Evolutionary conservation across 2,888 invertebrate species (phyloP).

Genomic region (Noctua fimbriata): DNA sequence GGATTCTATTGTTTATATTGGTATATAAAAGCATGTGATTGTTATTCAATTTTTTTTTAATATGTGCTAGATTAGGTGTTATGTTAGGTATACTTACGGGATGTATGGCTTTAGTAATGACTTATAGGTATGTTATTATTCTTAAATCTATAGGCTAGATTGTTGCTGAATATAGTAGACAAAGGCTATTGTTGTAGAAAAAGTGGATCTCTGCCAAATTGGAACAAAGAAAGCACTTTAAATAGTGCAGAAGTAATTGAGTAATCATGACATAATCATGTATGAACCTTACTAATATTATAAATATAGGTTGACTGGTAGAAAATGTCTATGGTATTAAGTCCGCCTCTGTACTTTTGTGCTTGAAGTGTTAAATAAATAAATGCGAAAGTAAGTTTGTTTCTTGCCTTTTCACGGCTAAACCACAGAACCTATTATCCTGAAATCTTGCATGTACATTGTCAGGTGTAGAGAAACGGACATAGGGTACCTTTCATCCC

Average conservation of each 20-base stretch:
- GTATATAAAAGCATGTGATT: constrained; percentile 16
- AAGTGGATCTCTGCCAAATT: constrained; percentile 50
- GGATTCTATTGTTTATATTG: constrained; percentile 18
- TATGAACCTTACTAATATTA: not conserved
- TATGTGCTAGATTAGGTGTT: not conserved
- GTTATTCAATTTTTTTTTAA: constrained; percentile 1
- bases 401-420: too few relatives aligned
- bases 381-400: too few relatives aligned
- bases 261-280: not conserved
- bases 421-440: too few relatives aligned
- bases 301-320: too few relatives aligned
- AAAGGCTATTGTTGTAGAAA: constrained; percentile 24
- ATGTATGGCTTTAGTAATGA: not conserved
- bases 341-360: too few relatives aligned
- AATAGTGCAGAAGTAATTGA: not conserved
- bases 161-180: not conserved
- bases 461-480: too few relatives aligned
- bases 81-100: not conserved
- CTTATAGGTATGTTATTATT: not conserved
- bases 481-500: too few relatives aligned
- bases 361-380: too few relatives aligned
- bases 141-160: not conserved
- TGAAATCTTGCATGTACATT: too few relatives aligned
- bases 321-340: too few relatives aligned
- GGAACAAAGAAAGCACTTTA: constrained; percentile 35